phyloP scores from a whole-genome alignment of 2,797 vertebrate genomes.

The Vireo griseus region DNA sequence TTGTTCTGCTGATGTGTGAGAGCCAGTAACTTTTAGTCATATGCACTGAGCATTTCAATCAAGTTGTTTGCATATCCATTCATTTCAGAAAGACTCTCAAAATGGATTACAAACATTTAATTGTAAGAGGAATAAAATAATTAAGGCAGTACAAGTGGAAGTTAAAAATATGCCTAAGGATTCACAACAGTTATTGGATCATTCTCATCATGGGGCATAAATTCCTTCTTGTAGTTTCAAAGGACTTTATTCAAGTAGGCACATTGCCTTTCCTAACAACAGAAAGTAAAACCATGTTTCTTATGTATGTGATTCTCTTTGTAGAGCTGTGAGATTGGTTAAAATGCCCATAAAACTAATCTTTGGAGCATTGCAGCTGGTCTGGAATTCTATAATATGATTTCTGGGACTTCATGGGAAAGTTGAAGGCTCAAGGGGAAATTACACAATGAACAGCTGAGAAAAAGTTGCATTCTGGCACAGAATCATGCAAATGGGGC shows the following conservation, averaged over 20 bases:
- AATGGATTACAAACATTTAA: constrained; percentile 66
- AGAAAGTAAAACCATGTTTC: constrained; percentile 51
- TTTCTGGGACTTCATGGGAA: constrained; percentile 83
- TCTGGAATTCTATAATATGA: constrained; percentile 73
- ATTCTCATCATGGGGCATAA: constrained; percentile 59
- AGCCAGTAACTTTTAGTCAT: constrained; percentile 63
- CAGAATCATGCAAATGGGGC: constrained; percentile 82
- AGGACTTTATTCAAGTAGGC: constrained; percentile 57
- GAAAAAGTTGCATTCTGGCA: constrained; percentile 83
- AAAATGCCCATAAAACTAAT: constrained; percentile 58
- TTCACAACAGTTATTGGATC: constrained; percentile 67
- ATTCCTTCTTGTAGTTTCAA: constrained; percentile 62
- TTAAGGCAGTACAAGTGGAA: constrained; percentile 61
- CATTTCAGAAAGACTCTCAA: constrained; percentile 57
- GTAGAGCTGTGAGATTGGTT: constrained; percentile 46
- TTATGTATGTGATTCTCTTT: constrained; percentile 44
- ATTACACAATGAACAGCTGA: constrained; percentile 79
- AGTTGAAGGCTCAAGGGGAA: constrained; percentile 74
- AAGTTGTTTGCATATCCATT: constrained; percentile 65
- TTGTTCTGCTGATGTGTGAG: constrained; percentile 60
- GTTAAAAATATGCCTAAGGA: constrained; percentile 64
- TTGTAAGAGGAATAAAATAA: constrained; percentile 63
- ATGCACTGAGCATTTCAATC: constrained; percentile 65
- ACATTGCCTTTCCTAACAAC: constrained; percentile 55
- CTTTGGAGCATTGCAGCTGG: constrained; percentile 61